Base-by-base conservation (phyloP, 2,888 invertebrate species). In the Caenorhabditis macrosperma region DNA sequence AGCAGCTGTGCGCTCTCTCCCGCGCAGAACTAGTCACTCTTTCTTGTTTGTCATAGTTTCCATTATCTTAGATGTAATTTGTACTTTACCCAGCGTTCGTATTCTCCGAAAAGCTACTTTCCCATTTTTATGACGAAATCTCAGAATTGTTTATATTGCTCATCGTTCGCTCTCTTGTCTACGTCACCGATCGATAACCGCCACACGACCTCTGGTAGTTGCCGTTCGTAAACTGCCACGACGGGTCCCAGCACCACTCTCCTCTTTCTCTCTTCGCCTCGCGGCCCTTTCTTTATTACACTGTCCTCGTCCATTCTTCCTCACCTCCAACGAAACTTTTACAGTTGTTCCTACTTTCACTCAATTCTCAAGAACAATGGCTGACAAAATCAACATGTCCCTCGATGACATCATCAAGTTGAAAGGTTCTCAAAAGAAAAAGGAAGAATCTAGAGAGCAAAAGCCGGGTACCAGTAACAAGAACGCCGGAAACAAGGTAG, bases 341-440 rank as follows among this genome's bases (percentile, higher is more conserved):
- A 15, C 46, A 26, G 26, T 50, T 46, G 9, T n/a, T 20, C 7
- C 38, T 20, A 22, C 33, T 60, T 26, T 28, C 50, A n/a, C 17
- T 50, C 64, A 26, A 44, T 33, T 28, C 4, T 2, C 33, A 33
- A 33, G 38, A 75, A 66, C 41, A 55, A 76, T 76, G 76, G 48
- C 76, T 54, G 75, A 76, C 33, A 80, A 71, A 52, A 41, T 80
- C 50, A 76, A 67, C 35, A 80, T 80, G 80, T 67, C 80, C 0
- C 63, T 80, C 41, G 80, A 80, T 50, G 80, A 80, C 1, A 80
- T 80, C 33, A 80, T 80, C 71, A 80, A 67, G 57, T 28, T 46
- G 59, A 75, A 48, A 10, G 33, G 33, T 33, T 33, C 28, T 2
- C 52, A 33, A 2, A 28, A 67, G 22, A 74, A 63, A 28, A 69